A percentile compares a stretch with the other conserved stretches of the same genome.
These are phyloP conservation scores for Chelonus insularis DNA, from an alignment of 1,140 invertebrate genomes.

Conservation along the genomic window DNA sequence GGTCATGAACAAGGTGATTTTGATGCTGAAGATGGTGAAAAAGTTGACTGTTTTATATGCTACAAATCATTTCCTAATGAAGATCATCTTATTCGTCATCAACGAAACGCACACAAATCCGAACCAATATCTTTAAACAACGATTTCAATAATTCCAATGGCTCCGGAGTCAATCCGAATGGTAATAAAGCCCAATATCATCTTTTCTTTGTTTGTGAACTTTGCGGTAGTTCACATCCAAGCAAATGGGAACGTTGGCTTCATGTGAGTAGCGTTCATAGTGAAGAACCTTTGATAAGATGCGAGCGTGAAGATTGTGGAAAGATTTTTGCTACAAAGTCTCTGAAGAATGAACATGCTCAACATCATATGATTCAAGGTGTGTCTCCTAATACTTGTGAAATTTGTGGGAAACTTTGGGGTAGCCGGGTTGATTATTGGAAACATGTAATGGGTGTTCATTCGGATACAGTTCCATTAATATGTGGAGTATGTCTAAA, in stretches of 20 bases:
- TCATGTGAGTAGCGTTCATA: constrained; percentile 57
- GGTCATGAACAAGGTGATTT: constrained; percentile 46
- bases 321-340: constrained; percentile 61
- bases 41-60: constrained; percentile 57
- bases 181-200: constrained; percentile 55
- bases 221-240: constrained; percentile 59
- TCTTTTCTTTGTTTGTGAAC: constrained; percentile 61
- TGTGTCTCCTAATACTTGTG: constrained; percentile 56
- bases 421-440: constrained; percentile 63
- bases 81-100: constrained; percentile 59
- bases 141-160: constrained; percentile 33
- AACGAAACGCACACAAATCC: constrained; percentile 56
- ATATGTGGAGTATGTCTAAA: constrained; percentile 64
- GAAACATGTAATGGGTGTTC: constrained; percentile 64
- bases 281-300: constrained; percentile 51
- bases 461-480: constrained; percentile 60
- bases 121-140: constrained; percentile 41
- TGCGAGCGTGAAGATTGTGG: constrained; percentile 57
- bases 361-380: constrained; percentile 61
- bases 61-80: constrained; percentile 60
- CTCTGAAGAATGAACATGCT: constrained; percentile 56
- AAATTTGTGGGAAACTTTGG: constrained; percentile 63
- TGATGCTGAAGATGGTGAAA: constrained; percentile 50
- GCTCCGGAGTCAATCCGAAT: constrained; percentile 41
- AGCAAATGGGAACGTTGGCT: constrained; percentile 63